Base-by-base conservation (phyloP, 2,797 vertebrate genomes). In the Tragelaphus eurycerus region DNA sequence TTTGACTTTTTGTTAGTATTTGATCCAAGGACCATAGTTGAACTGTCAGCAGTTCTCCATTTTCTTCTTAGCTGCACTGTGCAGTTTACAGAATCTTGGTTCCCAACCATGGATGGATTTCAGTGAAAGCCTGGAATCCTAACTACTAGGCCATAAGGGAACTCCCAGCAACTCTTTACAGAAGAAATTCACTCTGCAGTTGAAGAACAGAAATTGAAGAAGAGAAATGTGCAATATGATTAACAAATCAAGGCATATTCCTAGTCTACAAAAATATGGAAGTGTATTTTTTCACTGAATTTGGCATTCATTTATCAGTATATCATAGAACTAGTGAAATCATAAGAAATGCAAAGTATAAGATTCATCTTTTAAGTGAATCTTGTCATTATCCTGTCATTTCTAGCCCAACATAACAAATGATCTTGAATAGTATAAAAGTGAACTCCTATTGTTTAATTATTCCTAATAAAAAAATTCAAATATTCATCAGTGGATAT, bases 211-310 rank as follows among this genome's bases (percentile, higher is more conserved):
- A 81, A 90, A 62, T 1, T 62, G n/a, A 62, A 29, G 29, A 78
- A n/a, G 23, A 79, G 23, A 81, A 90, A 62, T 90, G 60, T 38
- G 57, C 31, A 76, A 90, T 31, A 79, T 48, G 43, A 31, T 96
- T 10, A 91, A 64, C 48, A 78, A n/a, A 54, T 96, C 78, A 92
- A 23, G 90, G 90, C 81, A 43, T 48, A 96, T 94, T 38, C 62
- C 67, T 86, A 74, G 4, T 82, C 50, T 34, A 64, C 19, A 78
- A 95, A 94, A 85, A 57, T 27, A 89, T 6, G 13, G 48, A 85
- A 62, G 89, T 60, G 34, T 54, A 34, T 60, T 52, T 60, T 94
- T 83, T 85, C n/a, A 94, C 81, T 48, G 34, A 86, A 74, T 48
- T 52, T 38, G 52, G 23, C 48, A 59, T 59, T 59, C 12, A 59